Conservation (phyloP, 1,140 invertebrate species). For the Rhyzopertha dominica region DNA sequence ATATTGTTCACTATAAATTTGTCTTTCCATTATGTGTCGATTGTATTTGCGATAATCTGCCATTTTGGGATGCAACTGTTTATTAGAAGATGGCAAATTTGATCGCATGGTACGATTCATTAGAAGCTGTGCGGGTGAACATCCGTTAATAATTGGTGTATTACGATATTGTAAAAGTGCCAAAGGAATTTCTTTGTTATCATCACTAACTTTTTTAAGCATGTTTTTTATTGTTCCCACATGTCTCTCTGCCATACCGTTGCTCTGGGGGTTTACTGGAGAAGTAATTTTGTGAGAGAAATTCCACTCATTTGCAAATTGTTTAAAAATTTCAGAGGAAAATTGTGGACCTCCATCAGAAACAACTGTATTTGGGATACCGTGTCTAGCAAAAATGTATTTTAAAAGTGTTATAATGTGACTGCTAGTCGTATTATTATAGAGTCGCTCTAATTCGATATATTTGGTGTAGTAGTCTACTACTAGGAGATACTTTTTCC, state of each 20-base stretch:
- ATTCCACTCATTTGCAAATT: slow-evolving; percentile 43
- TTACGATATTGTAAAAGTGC: slow-evolving; percentile 30
- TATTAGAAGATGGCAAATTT: no score
- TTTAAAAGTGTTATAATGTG: slow-evolving; percentile 30
- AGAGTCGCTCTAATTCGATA: slow-evolving; percentile 23
- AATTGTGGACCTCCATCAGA: slow-evolving; percentile 46
- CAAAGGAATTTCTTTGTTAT: slow-evolving; percentile 24
- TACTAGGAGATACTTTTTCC: slow-evolving; percentile 35
- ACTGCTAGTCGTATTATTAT: slow-evolving; percentile 9
- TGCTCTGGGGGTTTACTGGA: slow-evolving; percentile 43
- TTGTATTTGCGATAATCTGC: no score
- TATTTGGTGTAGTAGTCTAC: slow-evolving; percentile 41
- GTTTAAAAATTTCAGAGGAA: slow-evolving; percentile 38
- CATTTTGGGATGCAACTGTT: no score
- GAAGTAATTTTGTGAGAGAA: slow-evolving; percentile 41
- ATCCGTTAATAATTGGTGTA: no score
- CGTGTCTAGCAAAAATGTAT: slow-evolving; percentile 41
- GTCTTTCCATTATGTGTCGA: no score
- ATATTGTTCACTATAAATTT: no score
- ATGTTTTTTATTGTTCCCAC: slow-evolving; percentile 34
- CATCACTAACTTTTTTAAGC: slow-evolving; percentile 28
- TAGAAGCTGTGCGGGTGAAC: no score
- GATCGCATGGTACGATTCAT: no score
- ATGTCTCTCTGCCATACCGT: slow-evolving; percentile 43
- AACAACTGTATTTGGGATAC: slow-evolving; percentile 42